Conservation (phyloP, 1,140 invertebrate species). For the Ditylenchus dipsaci region DNA sequence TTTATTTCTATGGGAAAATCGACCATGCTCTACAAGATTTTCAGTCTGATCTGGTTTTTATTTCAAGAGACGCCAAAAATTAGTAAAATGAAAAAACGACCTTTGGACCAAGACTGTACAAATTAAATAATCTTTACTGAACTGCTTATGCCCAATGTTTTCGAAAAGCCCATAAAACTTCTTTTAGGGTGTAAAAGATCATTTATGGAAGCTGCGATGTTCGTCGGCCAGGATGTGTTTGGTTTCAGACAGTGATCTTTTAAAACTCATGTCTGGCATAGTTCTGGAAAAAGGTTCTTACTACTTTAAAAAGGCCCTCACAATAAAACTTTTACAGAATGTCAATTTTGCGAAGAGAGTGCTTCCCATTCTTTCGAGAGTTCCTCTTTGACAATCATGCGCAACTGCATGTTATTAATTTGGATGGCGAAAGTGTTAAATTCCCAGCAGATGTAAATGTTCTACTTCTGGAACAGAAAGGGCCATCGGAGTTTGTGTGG, state of each 20-base stretch:
- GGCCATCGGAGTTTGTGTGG: constrained; percentile 18
- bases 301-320: neutral
- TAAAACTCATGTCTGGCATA: constrained; percentile 25
- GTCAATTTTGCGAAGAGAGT: constrained; percentile 30
- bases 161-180: too few relatives aligned
- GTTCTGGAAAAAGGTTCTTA: constrained; percentile 15
- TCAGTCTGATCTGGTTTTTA: too few relatives aligned
- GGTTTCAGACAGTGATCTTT: constrained; percentile 27
- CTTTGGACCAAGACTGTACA: too few relatives aligned
- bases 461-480: constrained; percentile 20
- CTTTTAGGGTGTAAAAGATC: constrained; percentile 27
- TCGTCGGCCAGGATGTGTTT: constrained; percentile 14
- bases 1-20: too few relatives aligned
- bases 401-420: constrained; percentile 22
- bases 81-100: too few relatives aligned
- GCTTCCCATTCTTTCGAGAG: constrained; percentile 28
- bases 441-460: constrained; percentile 23
- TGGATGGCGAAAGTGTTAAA: constrained; percentile 28
- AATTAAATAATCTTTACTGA: too few relatives aligned
- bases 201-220: constrained; percentile 22
- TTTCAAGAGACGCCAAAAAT: too few relatives aligned
- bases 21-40: too few relatives aligned
- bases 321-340: constrained; percentile 10
- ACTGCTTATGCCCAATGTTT: too few relatives aligned
- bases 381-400: constrained; percentile 23